Base-by-base conservation (phyloP, 1,140 invertebrate species). In the Heliconius congener region DNA sequence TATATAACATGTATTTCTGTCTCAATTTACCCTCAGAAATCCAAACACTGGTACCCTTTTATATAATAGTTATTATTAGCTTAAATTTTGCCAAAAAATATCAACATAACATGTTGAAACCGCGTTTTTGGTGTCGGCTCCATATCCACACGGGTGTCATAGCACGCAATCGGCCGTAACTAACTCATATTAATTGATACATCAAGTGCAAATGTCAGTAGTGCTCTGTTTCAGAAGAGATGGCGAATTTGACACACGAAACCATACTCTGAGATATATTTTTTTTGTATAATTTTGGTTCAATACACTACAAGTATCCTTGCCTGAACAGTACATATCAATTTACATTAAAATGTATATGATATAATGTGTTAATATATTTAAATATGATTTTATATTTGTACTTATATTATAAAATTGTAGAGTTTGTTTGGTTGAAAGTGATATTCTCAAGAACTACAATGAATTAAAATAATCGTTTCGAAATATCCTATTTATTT, bases 101-200 rank as follows among this genome's bases (percentile, higher is more conserved):
- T 52, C 23, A 76, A 72, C 60, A 66, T 66, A 30, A 46, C 16
- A 73, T 42, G 39, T 80, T 57, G 72, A 74, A 57, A 66, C 73
- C 75, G 78, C 82, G 80, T 81, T 78, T 42, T 57, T 55, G 74
- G 77, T 85, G 83, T 86, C 85, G 85, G 81, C 80, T 82, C 23
- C 82, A 77, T 83, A 75, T 77, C 73, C 78, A 83, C 79, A 81
- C 77, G 82, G 82, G 55, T 81, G 75, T 83, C 78, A 77, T 74
- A 55, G 80, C 55, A 79, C 73, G 75, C 73, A 79, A 81, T 83
- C 77, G 78, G 19, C 73, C 77, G 80, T 81, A 66, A 77, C 13
- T 83, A 76, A 83, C 81, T 46, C 76, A 66, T 77, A 77, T 81
- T 80, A 83, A 83, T 83, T 77, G 74, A 83, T 78, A 83, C 80